phyloP scores from a whole-genome alignment of 2,888 invertebrate genomes.

The Diloba caeruleocephala region DNA sequence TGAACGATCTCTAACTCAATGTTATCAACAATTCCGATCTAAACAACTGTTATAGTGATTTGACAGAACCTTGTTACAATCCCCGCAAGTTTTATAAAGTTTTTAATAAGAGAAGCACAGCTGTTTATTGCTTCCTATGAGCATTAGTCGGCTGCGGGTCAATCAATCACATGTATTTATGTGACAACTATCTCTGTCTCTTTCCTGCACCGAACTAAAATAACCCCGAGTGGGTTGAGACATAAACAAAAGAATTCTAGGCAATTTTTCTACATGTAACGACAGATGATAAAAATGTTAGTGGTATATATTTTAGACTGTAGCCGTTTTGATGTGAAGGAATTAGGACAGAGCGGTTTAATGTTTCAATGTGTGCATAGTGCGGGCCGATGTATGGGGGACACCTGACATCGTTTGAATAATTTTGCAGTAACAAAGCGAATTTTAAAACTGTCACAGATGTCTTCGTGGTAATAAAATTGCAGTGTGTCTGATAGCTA shows the following conservation, averaged over 20 bases:
- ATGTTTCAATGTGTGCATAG: constrained; percentile 64
- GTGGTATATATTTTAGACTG: constrained; percentile 58
- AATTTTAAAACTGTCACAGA: constrained; percentile 77
- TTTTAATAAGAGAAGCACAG: constrained; percentile 65
- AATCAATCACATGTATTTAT: constrained; percentile 87
- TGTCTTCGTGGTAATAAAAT: constrained; percentile 74
- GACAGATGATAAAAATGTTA: constrained; percentile 61
- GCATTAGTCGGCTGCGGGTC: constrained; percentile 84
- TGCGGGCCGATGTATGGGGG: constrained; percentile 70
- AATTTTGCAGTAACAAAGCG: constrained; percentile 80
- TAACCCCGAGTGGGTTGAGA: constrained; percentile 61
- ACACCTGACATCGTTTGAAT: constrained; percentile 84
- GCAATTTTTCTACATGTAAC: constrained; percentile 56
- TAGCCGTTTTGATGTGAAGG: constrained; percentile 56
- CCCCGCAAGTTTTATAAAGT: constrained; percentile 44
- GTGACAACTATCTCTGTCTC: constrained; percentile 81
- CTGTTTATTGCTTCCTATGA: constrained; percentile 85
- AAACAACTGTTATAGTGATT: constrained; percentile 64
- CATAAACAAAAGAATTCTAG: constrained; percentile 66
- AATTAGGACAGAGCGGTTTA: constrained; percentile 60
- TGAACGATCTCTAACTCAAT: constrained; percentile 49
- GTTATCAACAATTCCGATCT: constrained; percentile 55
- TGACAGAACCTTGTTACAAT: constrained; percentile 58
- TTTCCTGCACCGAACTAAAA: constrained; percentile 63
- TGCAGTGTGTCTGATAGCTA: constrained; percentile 48